Percentiles rank a stretch among this genome's conserved stretches.
phyloP scores from a whole-genome alignment of 2,797 vertebrate genomes.

The Petrocephalus sullivani region DNA sequence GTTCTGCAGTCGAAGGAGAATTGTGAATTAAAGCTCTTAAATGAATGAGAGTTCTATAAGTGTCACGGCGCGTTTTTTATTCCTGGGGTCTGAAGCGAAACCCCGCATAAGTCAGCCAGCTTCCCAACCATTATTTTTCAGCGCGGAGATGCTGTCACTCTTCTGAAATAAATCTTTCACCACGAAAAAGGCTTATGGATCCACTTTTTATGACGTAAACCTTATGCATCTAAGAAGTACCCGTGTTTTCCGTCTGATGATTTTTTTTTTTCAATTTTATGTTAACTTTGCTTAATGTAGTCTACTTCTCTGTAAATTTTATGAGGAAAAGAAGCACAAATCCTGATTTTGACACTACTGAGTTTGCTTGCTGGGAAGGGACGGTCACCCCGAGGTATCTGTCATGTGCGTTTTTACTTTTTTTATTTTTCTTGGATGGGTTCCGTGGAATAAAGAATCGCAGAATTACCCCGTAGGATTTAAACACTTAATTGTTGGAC shows the following conservation, averaged over 20 bases:
- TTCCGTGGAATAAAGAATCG: neutral
- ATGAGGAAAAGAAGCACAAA: neutral
- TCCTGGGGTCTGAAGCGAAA: neutral
- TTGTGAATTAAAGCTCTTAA: conserved; percentile 31
- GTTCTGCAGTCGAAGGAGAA: conserved; percentile 23
- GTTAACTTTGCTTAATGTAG: neutral
- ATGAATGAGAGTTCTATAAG: conserved; percentile 30
- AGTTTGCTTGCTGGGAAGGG: neutral
- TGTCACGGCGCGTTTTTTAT: conserved; percentile 19
- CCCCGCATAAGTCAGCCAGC: neutral
- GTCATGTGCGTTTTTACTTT: neutral
- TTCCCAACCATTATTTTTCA: neutral
- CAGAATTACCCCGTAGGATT: neutral
- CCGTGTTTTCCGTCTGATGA: neutral
- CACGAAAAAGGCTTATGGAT: neutral
- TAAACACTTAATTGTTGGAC: neutral
- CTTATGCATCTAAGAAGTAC: neutral
- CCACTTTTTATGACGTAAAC: neutral
- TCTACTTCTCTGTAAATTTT: neutral
- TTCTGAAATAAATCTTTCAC: neutral
- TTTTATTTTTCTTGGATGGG: neutral
- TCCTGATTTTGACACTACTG: neutral
- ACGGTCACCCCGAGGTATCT: neutral
- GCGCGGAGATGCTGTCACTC: neutral
- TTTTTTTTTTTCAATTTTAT: neutral